Base-by-base conservation (phyloP, 2,113 vertebrate species). In the Ochotona princeps region DNA sequence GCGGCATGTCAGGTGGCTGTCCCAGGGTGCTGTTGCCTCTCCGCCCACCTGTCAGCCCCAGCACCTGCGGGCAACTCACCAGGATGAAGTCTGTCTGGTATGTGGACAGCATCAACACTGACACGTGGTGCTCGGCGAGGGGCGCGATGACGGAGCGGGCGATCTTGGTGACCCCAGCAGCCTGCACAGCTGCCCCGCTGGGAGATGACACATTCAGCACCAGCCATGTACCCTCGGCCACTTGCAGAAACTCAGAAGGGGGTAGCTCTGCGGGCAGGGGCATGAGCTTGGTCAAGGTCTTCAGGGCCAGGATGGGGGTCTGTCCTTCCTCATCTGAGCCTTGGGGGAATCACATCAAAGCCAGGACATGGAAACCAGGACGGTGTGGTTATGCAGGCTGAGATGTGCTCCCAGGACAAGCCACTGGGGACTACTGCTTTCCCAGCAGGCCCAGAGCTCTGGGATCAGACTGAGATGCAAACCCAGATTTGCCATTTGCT, bases 141-240 rank as follows among this genome's bases (percentile, higher is more conserved):
- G 99, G 99, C 0, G 98, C 98, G 3, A 99, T 99, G 96, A 99
- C 99, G 0, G 99, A 99, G 75, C 99, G 98, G 73, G 99, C 99
- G 0, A 99, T 99, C 97, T 99, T 99, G 94, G 99, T 99, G 96
- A 99, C 99, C 0, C 99, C 99, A 0, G 99, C 98, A 3, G 99
- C 98, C 97, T 99, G 99, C 8, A 98, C 98, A 89, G 98, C 98
- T 0, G 97, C 95, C 7, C 99, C 98, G 30, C 99, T 99, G 0
- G 98, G 99, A 95, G 99, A 99, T 13, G 98, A 98, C 0, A 99
- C 99, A 0, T 98, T 99, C 97, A 99, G 98, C 20, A 99, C 99
- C 96, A 99, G 97, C 99, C 99, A 99, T 0, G 98, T 99, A 44
- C 99, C 99, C 86, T 98, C 98, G 0, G 99, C 99, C 47, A 99